These are phyloP conservation scores for Tenthredo notha DNA, from an alignment of 2,888 invertebrate genomes.

Conservation along the genomic window DNA sequence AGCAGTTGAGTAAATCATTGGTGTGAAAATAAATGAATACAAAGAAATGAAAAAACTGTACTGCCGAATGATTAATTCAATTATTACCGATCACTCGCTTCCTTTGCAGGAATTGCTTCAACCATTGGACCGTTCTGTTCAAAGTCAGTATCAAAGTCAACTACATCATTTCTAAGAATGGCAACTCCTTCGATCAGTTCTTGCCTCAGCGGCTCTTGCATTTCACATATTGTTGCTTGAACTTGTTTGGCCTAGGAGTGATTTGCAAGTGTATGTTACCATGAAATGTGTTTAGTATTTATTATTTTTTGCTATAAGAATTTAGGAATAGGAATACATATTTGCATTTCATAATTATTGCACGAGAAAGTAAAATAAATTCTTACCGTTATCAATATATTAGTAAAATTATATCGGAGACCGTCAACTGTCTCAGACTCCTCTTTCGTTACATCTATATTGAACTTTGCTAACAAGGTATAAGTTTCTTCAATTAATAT, in stretches of 20 bases:
- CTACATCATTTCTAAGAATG: slow-evolving; percentile 84
- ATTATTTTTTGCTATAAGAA: slow-evolving; percentile 5
- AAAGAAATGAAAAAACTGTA: slow-evolving; percentile 20
- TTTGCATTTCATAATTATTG: not conserved
- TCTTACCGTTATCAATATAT: slow-evolving; percentile 86
- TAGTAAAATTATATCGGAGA: slow-evolving; percentile 88
- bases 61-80: not conserved
- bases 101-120: slow-evolving; percentile 89
- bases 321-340: not conserved
- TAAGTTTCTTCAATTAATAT: slow-evolving; percentile 91
- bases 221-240: slow-evolving; percentile 85
- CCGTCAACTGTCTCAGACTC: slow-evolving; percentile 90
- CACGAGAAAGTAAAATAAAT: not conserved
- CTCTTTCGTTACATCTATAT: slow-evolving; percentile 86
- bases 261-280: not conserved
- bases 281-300: not conserved
- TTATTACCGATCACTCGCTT: slow-evolving; percentile 89
- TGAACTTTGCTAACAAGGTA: slow-evolving; percentile 84
- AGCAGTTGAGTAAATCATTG: not conserved
- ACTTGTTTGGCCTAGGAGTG: slow-evolving; percentile 82
- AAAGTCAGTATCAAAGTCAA: slow-evolving; percentile 86
- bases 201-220: slow-evolving; percentile 87
- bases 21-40: not conserved
- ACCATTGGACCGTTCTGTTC: slow-evolving; percentile 92
- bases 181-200: slow-evolving; percentile 87